Conservation (phyloP, 2,113 vertebrate species). For the Hippocampus barbouri region DNA sequence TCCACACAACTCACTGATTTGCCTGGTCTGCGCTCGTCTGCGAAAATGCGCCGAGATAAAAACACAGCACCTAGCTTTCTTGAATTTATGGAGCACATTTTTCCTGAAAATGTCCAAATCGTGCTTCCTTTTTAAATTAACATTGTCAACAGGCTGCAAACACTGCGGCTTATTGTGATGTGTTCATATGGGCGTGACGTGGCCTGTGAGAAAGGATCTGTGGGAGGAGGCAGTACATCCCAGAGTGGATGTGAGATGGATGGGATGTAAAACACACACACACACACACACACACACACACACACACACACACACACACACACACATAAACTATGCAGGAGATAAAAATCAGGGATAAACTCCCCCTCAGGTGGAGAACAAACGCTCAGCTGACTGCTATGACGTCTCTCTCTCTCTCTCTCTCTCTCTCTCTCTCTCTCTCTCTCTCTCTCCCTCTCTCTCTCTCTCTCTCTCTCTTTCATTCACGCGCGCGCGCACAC, state of each 20-base stretch:
- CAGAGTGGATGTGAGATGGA: conserved; percentile 45
- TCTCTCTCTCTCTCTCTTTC: neutral
- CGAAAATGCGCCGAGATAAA: too few species aligned
- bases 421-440: neutral
- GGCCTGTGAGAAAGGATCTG: conserved; percentile 51
- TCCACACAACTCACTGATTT: too few species aligned
- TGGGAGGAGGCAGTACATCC: conserved; percentile 56
- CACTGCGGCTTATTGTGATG: conserved; percentile 57
- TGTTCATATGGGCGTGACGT: conserved; percentile 32
- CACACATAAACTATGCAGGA: conserved; percentile 35
- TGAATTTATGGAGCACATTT: neutral
- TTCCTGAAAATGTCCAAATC: neutral
- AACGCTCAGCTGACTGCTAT: conserved; percentile 51
- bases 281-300: too few species aligned
- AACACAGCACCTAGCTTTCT: too few species aligned
- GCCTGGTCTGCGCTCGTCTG: too few species aligned
- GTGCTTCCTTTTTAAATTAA: neutral
- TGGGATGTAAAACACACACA: too few species aligned
- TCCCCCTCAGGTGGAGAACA: conserved; percentile 38
- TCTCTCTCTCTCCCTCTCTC: neutral
- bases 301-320: conserved; percentile 14
- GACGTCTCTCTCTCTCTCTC: neutral
- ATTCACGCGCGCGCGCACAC: neutral
- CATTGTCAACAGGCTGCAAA: conserved; percentile 38
- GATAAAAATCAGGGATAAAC: conserved; percentile 49